Evolutionary conservation across 2,113 vertebrate species (phyloP).

Genomic region (Rhinichthys klamathensis): DNA sequence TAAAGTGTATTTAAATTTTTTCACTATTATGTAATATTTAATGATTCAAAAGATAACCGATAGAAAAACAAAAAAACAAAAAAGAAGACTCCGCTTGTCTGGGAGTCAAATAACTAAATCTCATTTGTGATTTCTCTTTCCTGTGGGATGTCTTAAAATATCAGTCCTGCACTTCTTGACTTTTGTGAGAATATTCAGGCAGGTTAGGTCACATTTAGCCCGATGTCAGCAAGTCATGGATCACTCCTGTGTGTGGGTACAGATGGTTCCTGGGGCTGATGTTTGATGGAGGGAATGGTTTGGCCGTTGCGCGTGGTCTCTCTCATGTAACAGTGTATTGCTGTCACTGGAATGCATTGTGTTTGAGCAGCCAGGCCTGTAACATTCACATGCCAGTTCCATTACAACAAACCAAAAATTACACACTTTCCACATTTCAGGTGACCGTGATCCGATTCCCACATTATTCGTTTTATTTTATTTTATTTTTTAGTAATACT

Average conservation of each 20-base stretch:
- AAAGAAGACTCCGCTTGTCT: background rate
- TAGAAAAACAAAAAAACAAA: background rate
- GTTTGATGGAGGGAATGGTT: constrained; percentile 34
- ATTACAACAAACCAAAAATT: constrained; percentile 44
- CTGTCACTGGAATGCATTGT: constrained; percentile 71
- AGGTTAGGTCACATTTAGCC: background rate
- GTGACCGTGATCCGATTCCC: background rate
- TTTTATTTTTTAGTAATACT: no score
- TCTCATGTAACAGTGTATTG: constrained; percentile 52
- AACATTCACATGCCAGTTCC: constrained; percentile 51
- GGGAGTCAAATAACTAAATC: background rate
- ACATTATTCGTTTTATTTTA: background rate
- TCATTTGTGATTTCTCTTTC: background rate
- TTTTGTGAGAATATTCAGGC: background rate
- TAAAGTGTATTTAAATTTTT: no score
- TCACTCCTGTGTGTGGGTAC: constrained; percentile 2
- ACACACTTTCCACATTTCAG: constrained; percentile 20
- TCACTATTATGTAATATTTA: no score
- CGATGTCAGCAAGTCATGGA: background rate
- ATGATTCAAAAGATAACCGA: background rate
- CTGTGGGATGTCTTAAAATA: background rate
- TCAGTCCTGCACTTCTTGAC: background rate
- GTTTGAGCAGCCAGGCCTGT: constrained; percentile 72
- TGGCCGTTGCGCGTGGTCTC: constrained; percentile 60
- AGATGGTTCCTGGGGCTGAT: constrained; percentile 24